Conservation (phyloP, 2,113 vertebrate genomes). For the Formicarius rufipectus region DNA sequence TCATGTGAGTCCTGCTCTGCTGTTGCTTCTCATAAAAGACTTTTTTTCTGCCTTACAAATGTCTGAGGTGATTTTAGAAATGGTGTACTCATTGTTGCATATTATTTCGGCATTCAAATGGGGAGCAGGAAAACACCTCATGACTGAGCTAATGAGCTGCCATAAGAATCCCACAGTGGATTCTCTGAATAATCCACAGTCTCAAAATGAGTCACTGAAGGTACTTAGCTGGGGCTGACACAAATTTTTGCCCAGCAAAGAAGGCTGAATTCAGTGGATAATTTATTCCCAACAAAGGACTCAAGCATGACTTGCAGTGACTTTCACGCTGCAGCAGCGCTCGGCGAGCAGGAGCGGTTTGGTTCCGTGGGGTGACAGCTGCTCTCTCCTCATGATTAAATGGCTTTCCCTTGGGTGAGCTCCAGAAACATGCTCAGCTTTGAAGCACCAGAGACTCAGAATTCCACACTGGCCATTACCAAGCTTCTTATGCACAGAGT, state of each 20-base stretch:
- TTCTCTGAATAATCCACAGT: not conserved
- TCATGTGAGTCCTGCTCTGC: not conserved
- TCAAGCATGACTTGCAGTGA: not conserved
- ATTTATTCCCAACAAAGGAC: slow-evolving; percentile 3
- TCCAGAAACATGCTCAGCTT: slow-evolving; percentile 15
- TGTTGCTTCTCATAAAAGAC: not conserved
- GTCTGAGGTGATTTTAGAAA: not conserved
- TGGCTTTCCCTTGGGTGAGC: slow-evolving; percentile 17
- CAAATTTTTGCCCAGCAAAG: not conserved
- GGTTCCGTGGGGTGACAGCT: not conserved
- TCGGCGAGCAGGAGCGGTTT: not conserved
- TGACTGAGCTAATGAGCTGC: not conserved
- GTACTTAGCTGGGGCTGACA: not conserved
- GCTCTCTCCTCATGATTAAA: slow-evolving; percentile 5
- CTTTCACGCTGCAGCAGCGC: not conserved
- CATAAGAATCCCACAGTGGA: not conserved
- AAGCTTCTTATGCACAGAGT: not conserved
- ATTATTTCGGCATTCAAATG: not conserved
- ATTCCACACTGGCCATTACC: not conserved
- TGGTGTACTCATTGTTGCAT: not conserved
- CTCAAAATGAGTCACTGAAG: not conserved
- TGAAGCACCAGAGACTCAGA: not conserved
- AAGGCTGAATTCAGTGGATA: not conserved
- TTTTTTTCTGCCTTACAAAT: not conserved
- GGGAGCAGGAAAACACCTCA: not conserved